Percentiles rank a stretch among this genome's conserved stretches.
phyloP scores from a whole-genome alignment of 2,113 vertebrate species.

The Haemorhous mexicanus region DNA sequence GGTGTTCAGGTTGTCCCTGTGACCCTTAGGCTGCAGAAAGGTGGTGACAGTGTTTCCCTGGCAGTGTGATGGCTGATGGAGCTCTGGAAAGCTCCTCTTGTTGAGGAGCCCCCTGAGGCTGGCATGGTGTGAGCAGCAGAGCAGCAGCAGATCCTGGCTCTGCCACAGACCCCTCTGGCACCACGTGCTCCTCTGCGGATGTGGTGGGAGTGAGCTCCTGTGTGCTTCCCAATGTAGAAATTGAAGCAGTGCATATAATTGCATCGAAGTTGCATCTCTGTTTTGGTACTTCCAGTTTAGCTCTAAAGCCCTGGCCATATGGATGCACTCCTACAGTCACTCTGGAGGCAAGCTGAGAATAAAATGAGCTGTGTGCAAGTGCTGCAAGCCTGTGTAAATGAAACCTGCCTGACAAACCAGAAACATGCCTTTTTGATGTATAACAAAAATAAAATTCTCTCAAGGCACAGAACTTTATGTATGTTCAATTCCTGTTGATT shows the following conservation, averaged over 20 bases:
- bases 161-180: background rate
- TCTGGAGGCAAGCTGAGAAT: constrained; percentile 62
- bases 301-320: constrained; percentile 34
- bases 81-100: rapidly evolving
- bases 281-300: constrained; percentile 52
- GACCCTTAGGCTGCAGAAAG: background rate
- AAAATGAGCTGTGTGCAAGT: constrained; percentile 57
- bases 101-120: rapidly evolving
- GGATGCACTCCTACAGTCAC: constrained; percentile 49
- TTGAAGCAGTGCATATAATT: background rate
- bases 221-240: constrained; percentile 9
- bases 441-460: constrained; percentile 60
- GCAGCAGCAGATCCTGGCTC: background rate
- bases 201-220: constrained; percentile 7
- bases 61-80: background rate
- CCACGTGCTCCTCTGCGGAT: background rate
- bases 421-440: constrained; percentile 39
- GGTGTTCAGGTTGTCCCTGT: background rate
- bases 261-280: constrained; percentile 33
- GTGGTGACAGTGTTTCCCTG: background rate
- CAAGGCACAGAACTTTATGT: background rate
- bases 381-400: constrained; percentile 37
- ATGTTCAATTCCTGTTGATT: constrained; percentile 6
- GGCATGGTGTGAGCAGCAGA: rapidly evolving
- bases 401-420: constrained; percentile 57